Conservation (phyloP, 2,888 invertebrate species). For the Periphyllus acericola region DNA sequence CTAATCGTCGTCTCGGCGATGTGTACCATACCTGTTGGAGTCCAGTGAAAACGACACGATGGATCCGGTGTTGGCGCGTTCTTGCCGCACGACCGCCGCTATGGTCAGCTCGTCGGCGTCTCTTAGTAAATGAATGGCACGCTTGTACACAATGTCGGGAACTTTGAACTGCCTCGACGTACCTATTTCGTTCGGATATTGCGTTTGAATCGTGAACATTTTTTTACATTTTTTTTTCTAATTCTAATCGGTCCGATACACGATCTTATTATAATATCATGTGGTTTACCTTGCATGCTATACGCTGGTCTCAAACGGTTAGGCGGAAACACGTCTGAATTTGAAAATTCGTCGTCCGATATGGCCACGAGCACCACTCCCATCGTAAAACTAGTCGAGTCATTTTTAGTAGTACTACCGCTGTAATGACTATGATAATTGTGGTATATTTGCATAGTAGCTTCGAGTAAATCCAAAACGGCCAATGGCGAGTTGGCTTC, state of each 20-base stretch:
- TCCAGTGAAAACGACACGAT: slow-evolving; percentile 85
- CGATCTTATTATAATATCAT: not conserved
- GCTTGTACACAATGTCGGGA: slow-evolving; percentile 75
- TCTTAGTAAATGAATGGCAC: slow-evolving; percentile 76
- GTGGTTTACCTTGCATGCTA: slow-evolving; percentile 75
- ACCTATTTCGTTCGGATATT: slow-evolving; percentile 69
- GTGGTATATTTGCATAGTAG: slow-evolving; percentile 50
- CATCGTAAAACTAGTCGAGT: slow-evolving; percentile 12
- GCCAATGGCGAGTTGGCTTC: slow-evolving; percentile 37
- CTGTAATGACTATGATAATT: slow-evolving; percentile 11
- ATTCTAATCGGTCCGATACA: too few species aligned
- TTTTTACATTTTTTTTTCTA: not conserved
- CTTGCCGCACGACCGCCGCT: slow-evolving; percentile 80
- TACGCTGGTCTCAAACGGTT: slow-evolving; percentile 79
- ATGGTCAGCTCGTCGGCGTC: slow-evolving; percentile 83
- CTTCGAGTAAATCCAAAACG: slow-evolving; percentile 52
- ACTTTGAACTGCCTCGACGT: slow-evolving; percentile 79
- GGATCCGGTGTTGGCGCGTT: slow-evolving; percentile 83
- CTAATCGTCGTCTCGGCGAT: too few species aligned
- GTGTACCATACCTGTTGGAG: slow-evolving; percentile 74
- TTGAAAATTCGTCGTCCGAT: slow-evolving; percentile 65
- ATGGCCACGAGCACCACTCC: slow-evolving; percentile 34
- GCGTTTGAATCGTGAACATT: not conserved
- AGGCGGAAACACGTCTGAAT: slow-evolving; percentile 69
- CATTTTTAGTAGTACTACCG: slow-evolving; percentile 5